Evolutionary conservation across 2,113 vertebrate species (phyloP).

Genomic region (Fulica atra): DNA sequence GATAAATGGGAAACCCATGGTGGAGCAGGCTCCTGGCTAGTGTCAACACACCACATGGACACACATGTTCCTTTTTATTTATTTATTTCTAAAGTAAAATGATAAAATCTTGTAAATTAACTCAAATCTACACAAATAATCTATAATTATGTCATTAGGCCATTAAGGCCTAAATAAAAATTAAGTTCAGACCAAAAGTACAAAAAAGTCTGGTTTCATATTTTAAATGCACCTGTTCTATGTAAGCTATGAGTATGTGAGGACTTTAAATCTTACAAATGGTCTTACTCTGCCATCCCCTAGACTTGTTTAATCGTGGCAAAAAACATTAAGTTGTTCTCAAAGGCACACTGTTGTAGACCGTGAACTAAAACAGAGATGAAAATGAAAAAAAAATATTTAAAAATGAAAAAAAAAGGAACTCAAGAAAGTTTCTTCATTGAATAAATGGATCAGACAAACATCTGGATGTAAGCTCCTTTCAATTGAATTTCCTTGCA

Average conservation of each 20-base stretch:
- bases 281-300: not conserved
- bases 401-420: not conserved
- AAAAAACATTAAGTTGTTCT: not conserved
- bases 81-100: not conserved
- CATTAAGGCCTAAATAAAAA: not conserved
- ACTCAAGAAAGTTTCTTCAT: not conserved
- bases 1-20: too few relatives aligned
- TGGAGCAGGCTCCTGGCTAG: too few relatives aligned
- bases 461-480: not conserved
- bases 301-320: not conserved
- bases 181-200: not conserved
- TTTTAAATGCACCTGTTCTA: not conserved
- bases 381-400: not conserved
- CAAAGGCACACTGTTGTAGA: not conserved
- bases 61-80: rapidly evolving
- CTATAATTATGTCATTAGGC: not conserved
- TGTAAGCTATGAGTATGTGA: not conserved
- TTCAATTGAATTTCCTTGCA: not conserved
- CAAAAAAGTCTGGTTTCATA: not conserved
- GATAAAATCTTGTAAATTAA: not conserved
- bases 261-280: not conserved
- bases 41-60: not conserved
- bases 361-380: not conserved
- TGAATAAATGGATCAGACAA: not conserved
- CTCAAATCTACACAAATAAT: not conserved